Conservation (phyloP, 2,797 vertebrate genomes). For the Mycteria americana region DNA sequence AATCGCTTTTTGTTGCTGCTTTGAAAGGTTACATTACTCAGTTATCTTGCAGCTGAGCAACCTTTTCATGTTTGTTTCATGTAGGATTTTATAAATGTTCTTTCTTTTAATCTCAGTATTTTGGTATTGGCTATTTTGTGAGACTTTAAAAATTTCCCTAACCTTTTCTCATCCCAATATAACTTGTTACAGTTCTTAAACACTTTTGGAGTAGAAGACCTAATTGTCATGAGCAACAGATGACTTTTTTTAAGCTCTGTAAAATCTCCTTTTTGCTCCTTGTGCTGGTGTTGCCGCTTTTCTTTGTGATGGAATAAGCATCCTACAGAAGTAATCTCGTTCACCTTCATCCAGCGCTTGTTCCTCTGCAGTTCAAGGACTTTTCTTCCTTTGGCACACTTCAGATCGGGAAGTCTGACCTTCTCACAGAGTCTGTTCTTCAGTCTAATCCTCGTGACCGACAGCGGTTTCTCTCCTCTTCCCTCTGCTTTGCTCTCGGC, state of each 20-base stretch:
- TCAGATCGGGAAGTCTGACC: background rate
- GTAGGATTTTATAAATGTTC: constrained; percentile 33
- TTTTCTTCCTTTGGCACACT: background rate
- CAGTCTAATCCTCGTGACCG: background rate
- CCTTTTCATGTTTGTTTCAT: constrained; percentile 43
- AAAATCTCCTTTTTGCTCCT: background rate
- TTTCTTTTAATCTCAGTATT: background rate
- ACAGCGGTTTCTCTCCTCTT: background rate
- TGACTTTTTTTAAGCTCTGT: background rate
- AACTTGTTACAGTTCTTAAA: background rate
- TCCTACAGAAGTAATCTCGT: background rate
- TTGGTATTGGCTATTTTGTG: background rate
- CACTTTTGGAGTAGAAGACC: background rate
- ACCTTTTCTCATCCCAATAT: background rate
- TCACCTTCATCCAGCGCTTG: background rate
- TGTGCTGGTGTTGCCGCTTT: background rate
- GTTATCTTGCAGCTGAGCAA: constrained; percentile 20
- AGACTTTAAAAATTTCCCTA: background rate
- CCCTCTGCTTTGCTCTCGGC: background rate
- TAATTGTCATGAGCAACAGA: background rate
- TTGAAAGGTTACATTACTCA: constrained; percentile 63
- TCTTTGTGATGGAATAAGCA: background rate
- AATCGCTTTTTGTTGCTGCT: constrained; percentile 32
- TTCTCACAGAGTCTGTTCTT: background rate
- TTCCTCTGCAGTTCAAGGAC: background rate